Conservation (phyloP, 2,888 invertebrate genomes). For the Mantis religiosa region DNA sequence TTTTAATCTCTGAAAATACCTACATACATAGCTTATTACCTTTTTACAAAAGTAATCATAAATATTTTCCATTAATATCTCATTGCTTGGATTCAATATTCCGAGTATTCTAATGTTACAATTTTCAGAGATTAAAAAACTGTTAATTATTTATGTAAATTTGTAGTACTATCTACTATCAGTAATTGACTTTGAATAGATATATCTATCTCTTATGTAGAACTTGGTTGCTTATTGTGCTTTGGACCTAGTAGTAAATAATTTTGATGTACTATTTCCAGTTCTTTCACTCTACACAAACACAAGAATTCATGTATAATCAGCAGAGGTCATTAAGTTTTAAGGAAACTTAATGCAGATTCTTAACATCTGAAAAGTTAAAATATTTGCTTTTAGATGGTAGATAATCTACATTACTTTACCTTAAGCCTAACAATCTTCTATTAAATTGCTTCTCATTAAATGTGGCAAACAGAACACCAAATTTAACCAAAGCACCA, state of each 20-base stretch:
- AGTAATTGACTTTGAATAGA: neutral
- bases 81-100: neutral
- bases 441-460: neutral
- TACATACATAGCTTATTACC: too few relatives aligned
- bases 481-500: neutral
- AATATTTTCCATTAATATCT: neutral
- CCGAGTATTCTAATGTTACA: neutral
- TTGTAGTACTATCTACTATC: neutral
- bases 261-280: neutral
- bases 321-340: neutral
- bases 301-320: neutral
- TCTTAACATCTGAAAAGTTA: neutral
- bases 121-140: neutral
- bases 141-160: neutral
- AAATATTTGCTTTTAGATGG: neutral
- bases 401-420: neutral
- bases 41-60: neutral
- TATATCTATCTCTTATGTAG: neutral
- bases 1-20: neutral
- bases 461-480: neutral
- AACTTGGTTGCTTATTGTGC: neutral
- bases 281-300: neutral
- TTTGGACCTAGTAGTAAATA: neutral
- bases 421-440: neutral
- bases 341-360: neutral